Evolutionary conservation across 2,888 invertebrate species (phyloP), one percentile per base, ranked within the genome.

Genomic region (Oligia latruncula): DNA sequence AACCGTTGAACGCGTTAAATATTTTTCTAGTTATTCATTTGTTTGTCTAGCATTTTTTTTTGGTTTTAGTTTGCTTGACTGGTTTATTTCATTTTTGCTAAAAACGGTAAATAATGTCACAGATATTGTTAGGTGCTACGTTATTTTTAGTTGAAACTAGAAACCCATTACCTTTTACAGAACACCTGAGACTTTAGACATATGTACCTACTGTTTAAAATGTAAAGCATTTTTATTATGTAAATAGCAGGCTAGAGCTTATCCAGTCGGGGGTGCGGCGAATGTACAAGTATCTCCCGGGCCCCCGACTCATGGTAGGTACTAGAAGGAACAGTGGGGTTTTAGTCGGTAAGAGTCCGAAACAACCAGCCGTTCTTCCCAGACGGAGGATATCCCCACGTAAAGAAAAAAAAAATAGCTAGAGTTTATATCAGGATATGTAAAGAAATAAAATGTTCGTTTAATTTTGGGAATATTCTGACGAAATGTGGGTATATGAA

Each of bases 21-120:
- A 78, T 82, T 77, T 82, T 85, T 85, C 43, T 79, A 74, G 70
- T 79, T 71, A 82, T 74, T 75, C 11, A 77, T 79, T 79, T 85
- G 70, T 76, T 82, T 65, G 35, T 72, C 35, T 43, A 66, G 29
- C 62, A 4, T 79, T 68, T 35, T 77, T 64, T 71, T 70, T 23
- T 55, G 17, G 72, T 64, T 67, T 75, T n/a, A 58, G 55, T 68
- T n/a, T 67, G 52, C 72, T 52, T 75, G 13, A 29, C 67, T 23
- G 68, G 65, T 62, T 81, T 77, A 84, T 78, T 72, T 75, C n/a
- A 29, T 66, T 74, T 72, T 67, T 52, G 13, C 23, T 40, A 4
- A 43, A 68, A 84, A 71, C 17, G 35, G 23, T 49, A 71, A 81
- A 66, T 20, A 74, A 72, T 70, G n/a, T 78, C 52, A 72, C 35